These are phyloP conservation scores for rat (Rattus norvegicus) DNA, from an alignment of 2,113 vertebrate species.

Conservation along the genomic window GRCr8 NC_086028.1:38698001-38698500, in stretches of 20 bases:
- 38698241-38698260: rapidly evolving
- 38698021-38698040: not conserved
- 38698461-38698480: no score
- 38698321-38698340: not conserved
- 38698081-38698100: not conserved
- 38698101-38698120: not conserved
- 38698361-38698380: not conserved
- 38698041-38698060: not conserved
- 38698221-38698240: not conserved
- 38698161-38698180: not conserved
- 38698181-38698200: not conserved
- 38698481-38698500: no score
- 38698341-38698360: not conserved
- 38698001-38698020: not conserved
- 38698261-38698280: not conserved
- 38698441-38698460: no score
- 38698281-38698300: not conserved
- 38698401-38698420: not conserved
- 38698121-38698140: not conserved
- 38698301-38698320: not conserved
- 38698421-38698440: not conserved
- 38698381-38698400: not conserved
- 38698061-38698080: not conserved
- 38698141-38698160: not conserved
- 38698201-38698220: no score